Conservation (phyloP, 2,113 vertebrate genomes). For the Pholis gunnellus region DNA sequence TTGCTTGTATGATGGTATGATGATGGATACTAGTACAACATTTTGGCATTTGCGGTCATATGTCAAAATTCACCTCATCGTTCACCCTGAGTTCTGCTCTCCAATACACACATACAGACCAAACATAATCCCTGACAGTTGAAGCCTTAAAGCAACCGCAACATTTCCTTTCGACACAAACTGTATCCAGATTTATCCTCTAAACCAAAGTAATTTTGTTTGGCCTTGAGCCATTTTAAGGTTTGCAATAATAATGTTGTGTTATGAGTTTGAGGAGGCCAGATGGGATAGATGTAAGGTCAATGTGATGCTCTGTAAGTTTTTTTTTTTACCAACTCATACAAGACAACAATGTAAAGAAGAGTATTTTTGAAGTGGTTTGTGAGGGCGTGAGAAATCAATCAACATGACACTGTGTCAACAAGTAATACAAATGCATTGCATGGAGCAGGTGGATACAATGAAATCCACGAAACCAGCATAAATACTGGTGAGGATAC, state of each 20-base stretch:
- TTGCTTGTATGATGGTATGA: background rate
- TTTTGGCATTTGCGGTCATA: slow-evolving; percentile 6
- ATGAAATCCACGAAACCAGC: background rate
- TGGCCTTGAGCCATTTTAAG: slow-evolving; percentile 40
- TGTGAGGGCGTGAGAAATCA: background rate
- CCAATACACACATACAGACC: background rate
- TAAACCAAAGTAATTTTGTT: slow-evolving; percentile 26
- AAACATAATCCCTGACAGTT: background rate
- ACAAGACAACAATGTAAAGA: background rate
- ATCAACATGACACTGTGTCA: background rate
- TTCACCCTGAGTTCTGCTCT: background rate
- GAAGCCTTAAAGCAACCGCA: slow-evolving; percentile 17
- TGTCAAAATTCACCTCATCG: background rate
- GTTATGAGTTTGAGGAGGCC: background rate
- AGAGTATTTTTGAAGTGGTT: slow-evolving; percentile 4
- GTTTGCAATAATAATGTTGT: background rate
- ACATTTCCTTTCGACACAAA: slow-evolving; percentile 13
- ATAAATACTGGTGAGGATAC: background rate
- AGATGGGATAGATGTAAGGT: slow-evolving; percentile 12
- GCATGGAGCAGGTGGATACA: background rate
- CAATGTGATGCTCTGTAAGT: background rate
- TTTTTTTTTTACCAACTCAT: background rate
- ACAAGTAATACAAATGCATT: background rate
- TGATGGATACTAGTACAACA: too few relatives aligned
- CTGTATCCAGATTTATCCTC: slow-evolving; percentile 21